A percentile compares a stretch with the other conserved stretches of the same genome.
Conservation (phyloP, 2,888 invertebrate genomes). For the Tuta absoluta region DNA sequence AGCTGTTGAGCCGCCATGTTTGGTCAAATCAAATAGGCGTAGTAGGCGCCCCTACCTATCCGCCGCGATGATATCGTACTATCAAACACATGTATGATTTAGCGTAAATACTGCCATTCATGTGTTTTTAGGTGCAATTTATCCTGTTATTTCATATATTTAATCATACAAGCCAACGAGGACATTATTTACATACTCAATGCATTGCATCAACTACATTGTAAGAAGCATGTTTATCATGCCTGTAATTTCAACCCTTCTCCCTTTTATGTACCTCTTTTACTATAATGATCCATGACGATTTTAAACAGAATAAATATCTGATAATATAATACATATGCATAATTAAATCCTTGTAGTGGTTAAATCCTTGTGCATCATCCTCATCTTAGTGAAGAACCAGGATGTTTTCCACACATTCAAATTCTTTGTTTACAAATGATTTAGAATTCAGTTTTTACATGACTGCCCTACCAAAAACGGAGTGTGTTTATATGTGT, state of each 20-base stretch:
- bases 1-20: slow-evolving; percentile 82
- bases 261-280: too few species aligned
- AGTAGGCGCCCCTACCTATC: slow-evolving; percentile 63
- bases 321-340: too few species aligned
- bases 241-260: not conserved
- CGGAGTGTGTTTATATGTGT: too few species aligned
- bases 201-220: not conserved
- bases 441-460: too few species aligned
- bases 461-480: too few species aligned
- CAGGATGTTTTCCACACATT: too few species aligned
- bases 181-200: not conserved
- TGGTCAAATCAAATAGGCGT: slow-evolving; percentile 78
- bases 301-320: too few species aligned
- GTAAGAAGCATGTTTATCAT: not conserved
- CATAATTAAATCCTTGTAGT: too few species aligned
- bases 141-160: not conserved
- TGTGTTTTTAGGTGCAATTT: slow-evolving; percentile 27
- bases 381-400: too few species aligned
- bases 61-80: slow-evolving; percentile 54
- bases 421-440: too few species aligned
- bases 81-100: slow-evolving; percentile 53
- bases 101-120: slow-evolving; percentile 56
- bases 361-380: too few species aligned
- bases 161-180: not conserved
- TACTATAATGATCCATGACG: too few species aligned